Evolutionary conservation across 2,113 vertebrate species (phyloP).

Genomic region (Tylochromis polylepis): DNA sequence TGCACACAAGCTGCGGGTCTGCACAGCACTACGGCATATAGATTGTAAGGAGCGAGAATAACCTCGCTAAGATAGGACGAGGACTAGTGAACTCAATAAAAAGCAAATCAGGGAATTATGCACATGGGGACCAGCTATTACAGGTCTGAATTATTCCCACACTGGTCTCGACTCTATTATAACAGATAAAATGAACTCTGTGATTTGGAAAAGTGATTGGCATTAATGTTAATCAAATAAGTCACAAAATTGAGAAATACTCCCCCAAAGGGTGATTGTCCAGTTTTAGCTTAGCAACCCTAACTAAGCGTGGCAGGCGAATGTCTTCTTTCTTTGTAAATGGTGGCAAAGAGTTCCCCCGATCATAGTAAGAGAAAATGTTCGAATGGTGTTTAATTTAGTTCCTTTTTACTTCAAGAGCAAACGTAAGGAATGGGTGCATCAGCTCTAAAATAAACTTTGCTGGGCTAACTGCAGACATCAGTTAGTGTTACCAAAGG

Average conservation of each 20-base stretch:
- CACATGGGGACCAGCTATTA: background rate
- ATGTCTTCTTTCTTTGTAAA: background rate
- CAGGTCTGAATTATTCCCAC: slow-evolving; percentile 1
- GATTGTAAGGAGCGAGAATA: background rate
- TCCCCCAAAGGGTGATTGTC: background rate
- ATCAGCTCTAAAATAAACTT: background rate
- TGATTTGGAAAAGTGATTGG: background rate
- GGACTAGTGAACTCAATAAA: slow-evolving; percentile 17
- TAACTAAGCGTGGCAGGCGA: background rate
- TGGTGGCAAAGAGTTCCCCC: background rate
- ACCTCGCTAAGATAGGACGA: slow-evolving; percentile 7
- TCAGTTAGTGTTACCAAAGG: background rate
- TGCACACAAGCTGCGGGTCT: background rate
- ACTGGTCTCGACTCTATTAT: background rate
- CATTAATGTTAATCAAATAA: background rate
- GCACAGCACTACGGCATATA: background rate
- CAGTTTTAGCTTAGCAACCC: background rate
- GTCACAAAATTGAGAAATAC: background rate
- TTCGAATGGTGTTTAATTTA: background rate
- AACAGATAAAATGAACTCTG: background rate
- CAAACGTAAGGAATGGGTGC: background rate
- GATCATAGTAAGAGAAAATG: background rate
- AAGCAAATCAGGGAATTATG: slow-evolving; percentile 22
- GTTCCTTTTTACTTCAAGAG: background rate
- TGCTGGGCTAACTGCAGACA: background rate